Percentiles rank a stretch among this genome's conserved stretches.
Evolutionary conservation across 2,113 vertebrate species (phyloP).

Genomic region (Malurus cyaneus): DNA sequence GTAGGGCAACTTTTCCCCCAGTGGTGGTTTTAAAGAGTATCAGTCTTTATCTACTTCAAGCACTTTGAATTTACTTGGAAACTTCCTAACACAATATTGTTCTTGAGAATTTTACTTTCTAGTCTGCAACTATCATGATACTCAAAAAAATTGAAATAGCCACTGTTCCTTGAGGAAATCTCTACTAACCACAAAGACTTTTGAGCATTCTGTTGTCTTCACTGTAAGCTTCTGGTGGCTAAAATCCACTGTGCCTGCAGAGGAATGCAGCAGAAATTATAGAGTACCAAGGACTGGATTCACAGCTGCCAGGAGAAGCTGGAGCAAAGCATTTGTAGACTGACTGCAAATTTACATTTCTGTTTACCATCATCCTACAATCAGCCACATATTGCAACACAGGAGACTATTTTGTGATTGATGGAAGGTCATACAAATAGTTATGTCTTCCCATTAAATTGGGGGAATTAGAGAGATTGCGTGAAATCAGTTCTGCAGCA

Average conservation of each 20-base stretch:
- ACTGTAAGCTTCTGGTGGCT: neutral
- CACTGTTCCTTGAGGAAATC: neutral
- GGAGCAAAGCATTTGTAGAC: neutral
- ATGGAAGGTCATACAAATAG: neutral
- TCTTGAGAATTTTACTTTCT: neutral
- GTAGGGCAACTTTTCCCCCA: neutral
- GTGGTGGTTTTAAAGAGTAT: neutral
- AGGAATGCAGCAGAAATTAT: neutral
- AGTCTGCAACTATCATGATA: neutral
- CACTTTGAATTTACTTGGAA: neutral
- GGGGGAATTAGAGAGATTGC: neutral
- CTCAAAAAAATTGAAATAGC: neutral
- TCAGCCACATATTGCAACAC: neutral
- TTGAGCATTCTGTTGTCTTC: neutral
- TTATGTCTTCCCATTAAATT: neutral
- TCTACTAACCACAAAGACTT: neutral
- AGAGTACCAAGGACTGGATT: neutral
- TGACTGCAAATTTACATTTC: neutral
- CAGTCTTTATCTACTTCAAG: neutral
- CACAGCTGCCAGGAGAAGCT: neutral
- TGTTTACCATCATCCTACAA: neutral
- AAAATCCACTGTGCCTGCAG: neutral
- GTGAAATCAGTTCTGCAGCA: neutral
- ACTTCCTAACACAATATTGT: neutral
- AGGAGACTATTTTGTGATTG: neutral